Percentiles rank a stretch among this genome's conserved stretches.
Evolutionary conservation across 1,140 invertebrate genomes (phyloP).

Genomic region (Listronotus bonariensis): DNA sequence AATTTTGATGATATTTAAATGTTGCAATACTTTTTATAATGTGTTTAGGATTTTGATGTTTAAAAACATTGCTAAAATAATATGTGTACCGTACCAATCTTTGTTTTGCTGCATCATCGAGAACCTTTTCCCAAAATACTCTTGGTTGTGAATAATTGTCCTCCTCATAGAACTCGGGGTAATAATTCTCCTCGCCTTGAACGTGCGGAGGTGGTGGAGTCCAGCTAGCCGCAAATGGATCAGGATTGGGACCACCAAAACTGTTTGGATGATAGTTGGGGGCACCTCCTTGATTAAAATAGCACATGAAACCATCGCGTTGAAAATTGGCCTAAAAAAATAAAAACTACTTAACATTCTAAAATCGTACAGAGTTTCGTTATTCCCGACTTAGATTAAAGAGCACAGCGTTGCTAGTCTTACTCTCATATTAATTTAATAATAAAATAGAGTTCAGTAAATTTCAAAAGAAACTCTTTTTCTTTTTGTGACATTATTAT

Average conservation of each 20-base stretch:
- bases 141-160: slow-evolving; percentile 89
- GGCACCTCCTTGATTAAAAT: slow-evolving; percentile 67
- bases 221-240: slow-evolving; percentile 59
- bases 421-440: too few species aligned
- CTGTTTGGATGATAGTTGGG: slow-evolving; percentile 92
- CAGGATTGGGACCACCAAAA: slow-evolving; percentile 71
- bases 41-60: too few species aligned
- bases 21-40: too few species aligned
- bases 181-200: slow-evolving; percentile 61
- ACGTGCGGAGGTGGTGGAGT: slow-evolving; percentile 59
- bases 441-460: too few species aligned
- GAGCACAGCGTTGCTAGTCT: too few species aligned
- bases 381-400: too few species aligned
- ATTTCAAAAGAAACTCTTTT: too few species aligned
- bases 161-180: slow-evolving; percentile 79
- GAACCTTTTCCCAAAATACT: slow-evolving; percentile 80
- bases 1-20: too few species aligned
- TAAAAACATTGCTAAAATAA: too few species aligned
- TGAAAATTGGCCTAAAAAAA: slow-evolving; percentile 68
- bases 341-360: slow-evolving; percentile 51
- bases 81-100: slow-evolving; percentile 65
- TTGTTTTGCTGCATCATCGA: slow-evolving; percentile 72
- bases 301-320: slow-evolving; percentile 73
- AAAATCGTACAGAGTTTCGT: too few species aligned
- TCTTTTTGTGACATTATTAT: too few species aligned